Evolutionary conservation across 2,888 invertebrate species (phyloP).

Genomic region (Odontomyia ornata): DNA sequence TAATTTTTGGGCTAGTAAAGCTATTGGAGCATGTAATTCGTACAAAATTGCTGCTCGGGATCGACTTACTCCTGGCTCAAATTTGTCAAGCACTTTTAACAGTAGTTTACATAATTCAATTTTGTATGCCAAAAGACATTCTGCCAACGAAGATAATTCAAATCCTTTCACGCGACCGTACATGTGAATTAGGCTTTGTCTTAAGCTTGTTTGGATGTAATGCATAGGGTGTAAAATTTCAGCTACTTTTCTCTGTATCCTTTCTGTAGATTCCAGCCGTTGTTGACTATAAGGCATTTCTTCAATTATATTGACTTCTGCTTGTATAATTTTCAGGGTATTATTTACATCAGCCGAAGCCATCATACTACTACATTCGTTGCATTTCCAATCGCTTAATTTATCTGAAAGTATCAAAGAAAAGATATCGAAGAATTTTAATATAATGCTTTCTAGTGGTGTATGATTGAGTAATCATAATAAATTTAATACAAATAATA

Average conservation of each 20-base stretch:
- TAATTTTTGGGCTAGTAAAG: slow-evolving; percentile 74
- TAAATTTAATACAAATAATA: too few relatives aligned
- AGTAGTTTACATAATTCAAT: slow-evolving; percentile 76
- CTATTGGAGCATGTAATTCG: slow-evolving; percentile 81
- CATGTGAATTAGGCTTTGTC: slow-evolving; percentile 77
- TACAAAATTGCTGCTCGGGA: slow-evolving; percentile 82
- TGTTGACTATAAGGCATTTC: slow-evolving; percentile 67
- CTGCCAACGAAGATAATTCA: slow-evolving; percentile 75
- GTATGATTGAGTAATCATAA: too few relatives aligned
- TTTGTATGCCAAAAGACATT: slow-evolving; percentile 78
- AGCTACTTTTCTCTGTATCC: slow-evolving; percentile 71
- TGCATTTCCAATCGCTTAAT: slow-evolving; percentile 59
- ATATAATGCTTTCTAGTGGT: too few relatives aligned
- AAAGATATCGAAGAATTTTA: neutral
- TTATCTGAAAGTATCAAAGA: slow-evolving; percentile 52
- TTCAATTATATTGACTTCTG: slow-evolving; percentile 74
- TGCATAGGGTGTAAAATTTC: slow-evolving; percentile 81
- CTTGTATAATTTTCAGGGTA: slow-evolving; percentile 72
- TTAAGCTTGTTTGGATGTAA: slow-evolving; percentile 73
- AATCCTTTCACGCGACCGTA: slow-evolving; percentile 82
- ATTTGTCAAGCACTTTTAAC: slow-evolving; percentile 73
- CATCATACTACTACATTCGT: slow-evolving; percentile 72
- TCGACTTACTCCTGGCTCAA: slow-evolving; percentile 81
- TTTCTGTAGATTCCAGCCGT: slow-evolving; percentile 73
- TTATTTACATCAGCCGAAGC: slow-evolving; percentile 70